phyloP scores from a whole-genome alignment of 2,797 vertebrate genomes.

The Sebastes matsubarae region DNA sequence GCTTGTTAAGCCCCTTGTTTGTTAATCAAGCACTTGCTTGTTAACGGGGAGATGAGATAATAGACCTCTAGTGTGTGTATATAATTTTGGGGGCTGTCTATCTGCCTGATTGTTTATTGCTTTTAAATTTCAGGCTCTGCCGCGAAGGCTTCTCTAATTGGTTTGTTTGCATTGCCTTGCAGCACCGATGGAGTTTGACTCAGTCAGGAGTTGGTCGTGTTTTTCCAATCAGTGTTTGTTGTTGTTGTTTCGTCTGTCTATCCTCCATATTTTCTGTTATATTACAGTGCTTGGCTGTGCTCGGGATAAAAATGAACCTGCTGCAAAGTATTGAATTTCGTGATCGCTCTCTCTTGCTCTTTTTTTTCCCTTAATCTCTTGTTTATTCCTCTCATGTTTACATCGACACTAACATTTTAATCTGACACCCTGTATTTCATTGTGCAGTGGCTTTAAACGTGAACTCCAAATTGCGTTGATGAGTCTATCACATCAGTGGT shows the following conservation, averaged over 20 bases:
- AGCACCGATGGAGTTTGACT: conserved; percentile 53
- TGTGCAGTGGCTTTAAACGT: conserved; percentile 19
- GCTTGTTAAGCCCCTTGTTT: conserved; percentile 79
- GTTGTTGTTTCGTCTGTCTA: background rate
- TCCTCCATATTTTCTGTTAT: conserved; percentile 3
- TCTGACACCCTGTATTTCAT: conserved; percentile 40
- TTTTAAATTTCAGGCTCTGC: conserved; percentile 62
- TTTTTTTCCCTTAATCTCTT: conserved; percentile 11
- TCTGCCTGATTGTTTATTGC: conserved; percentile 74
- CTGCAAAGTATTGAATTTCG: conserved; percentile 5
- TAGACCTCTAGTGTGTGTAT: conserved; percentile 74
- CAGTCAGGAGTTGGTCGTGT: conserved; percentile 36
- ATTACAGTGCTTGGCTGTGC: background rate
- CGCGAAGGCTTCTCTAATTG: conserved; percentile 61
- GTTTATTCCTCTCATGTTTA: conserved; percentile 24
- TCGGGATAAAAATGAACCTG: conserved; percentile 10
- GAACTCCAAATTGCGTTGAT: conserved; percentile 38
- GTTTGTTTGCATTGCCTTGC: conserved; percentile 60
- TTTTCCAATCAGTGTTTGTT: conserved; percentile 28
- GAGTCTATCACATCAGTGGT: conserved; percentile 23
- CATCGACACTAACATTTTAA: conserved; percentile 25
- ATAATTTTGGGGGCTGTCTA: conserved; percentile 78
- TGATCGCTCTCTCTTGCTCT: conserved; percentile 5
- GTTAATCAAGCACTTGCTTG: conserved; percentile 80
- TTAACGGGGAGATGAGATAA: conserved; percentile 81